A percentile compares a stretch with the other conserved stretches of the same genome.
Conservation (phyloP, 2,113 vertebrate genomes). For the Otis tarda region DNA sequence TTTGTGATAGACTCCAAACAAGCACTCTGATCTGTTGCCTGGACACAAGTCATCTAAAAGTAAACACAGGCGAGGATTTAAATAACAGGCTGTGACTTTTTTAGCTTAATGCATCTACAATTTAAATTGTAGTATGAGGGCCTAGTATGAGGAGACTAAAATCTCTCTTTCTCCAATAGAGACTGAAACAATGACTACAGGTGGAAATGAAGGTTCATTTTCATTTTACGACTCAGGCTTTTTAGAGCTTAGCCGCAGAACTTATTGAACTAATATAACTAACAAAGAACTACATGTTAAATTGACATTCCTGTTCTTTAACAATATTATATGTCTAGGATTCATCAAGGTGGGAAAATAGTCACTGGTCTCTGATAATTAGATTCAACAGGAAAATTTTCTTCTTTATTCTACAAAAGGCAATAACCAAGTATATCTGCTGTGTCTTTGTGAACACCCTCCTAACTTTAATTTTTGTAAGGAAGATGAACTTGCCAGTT, state of each 20-base stretch:
- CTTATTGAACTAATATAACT: not conserved
- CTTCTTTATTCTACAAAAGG: not conserved
- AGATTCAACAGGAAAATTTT: not conserved
- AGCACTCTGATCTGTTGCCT: not conserved
- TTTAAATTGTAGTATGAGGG: not conserved
- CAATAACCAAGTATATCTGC: not conserved
- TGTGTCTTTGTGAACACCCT: not conserved
- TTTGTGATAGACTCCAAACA: not conserved
- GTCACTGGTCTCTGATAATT: not conserved
- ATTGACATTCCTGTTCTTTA: not conserved
- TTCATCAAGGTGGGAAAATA: not conserved
- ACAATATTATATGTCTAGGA: accelerated
- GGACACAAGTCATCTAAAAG: not conserved
- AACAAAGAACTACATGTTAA: not conserved
- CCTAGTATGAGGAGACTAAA: not conserved
- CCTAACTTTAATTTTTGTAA: not conserved
- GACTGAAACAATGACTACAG: not conserved
- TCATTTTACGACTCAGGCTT: not conserved
- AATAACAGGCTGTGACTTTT: not conserved
- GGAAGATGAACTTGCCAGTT: not conserved
- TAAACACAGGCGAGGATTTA: not conserved
- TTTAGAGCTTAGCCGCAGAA: not conserved
- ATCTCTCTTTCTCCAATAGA: not conserved
- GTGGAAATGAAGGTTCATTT: not conserved
- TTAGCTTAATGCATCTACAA: not conserved